These are phyloP conservation scores for Peromyscus maniculatus DNA, from an alignment of 2,113 vertebrate genomes.

Conservation along the genomic window DNA sequence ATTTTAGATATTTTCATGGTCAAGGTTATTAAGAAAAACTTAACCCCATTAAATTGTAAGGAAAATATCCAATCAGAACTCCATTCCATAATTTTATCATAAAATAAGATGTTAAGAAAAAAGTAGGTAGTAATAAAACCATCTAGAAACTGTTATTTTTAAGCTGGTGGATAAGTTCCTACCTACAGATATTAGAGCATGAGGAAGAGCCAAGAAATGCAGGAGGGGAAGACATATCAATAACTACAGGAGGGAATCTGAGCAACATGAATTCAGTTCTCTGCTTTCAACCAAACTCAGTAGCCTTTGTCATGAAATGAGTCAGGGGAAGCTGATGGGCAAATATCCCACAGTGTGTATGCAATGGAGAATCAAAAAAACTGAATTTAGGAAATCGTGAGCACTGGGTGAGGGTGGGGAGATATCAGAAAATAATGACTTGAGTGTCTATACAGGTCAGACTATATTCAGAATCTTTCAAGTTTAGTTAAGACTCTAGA, in stretches of 20 bases:
- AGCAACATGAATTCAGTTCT: neutral
- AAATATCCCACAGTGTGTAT: neutral
- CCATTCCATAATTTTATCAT: neutral
- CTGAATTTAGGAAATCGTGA: neutral
- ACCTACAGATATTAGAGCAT: neutral
- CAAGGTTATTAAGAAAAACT: neutral
- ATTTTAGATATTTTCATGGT: neutral
- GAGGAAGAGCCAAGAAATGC: neutral
- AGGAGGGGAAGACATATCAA: neutral
- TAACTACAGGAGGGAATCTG: neutral
- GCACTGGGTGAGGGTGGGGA: neutral
- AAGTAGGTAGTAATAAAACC: neutral
- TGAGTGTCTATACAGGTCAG: neutral
- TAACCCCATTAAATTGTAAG: neutral
- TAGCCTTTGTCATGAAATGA: neutral
- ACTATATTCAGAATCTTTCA: neutral
- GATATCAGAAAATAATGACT: neutral
- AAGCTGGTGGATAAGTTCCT: neutral
- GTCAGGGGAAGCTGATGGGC: neutral
- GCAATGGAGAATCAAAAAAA: neutral
- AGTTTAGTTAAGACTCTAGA: neutral
- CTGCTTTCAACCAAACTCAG: neutral
- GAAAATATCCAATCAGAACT: neutral
- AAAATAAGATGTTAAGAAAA: neutral
- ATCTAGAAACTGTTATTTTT: neutral